These are phyloP conservation scores for Plotosus lineatus DNA, from an alignment of 2,113 vertebrate species.

Conservation along the genomic window DNA sequence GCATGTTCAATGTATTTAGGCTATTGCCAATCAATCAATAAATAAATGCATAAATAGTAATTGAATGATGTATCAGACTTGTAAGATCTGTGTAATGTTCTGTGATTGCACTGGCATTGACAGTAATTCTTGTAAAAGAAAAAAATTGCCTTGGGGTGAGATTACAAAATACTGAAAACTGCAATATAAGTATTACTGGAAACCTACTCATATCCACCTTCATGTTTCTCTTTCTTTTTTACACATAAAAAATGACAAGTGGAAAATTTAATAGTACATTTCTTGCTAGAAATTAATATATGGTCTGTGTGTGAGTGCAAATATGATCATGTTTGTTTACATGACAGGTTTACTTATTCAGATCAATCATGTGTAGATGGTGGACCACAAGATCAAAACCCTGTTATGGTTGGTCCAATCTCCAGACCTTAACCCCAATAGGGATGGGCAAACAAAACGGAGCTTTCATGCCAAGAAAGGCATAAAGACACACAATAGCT, in stretches of 20 bases:
- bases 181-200: background rate
- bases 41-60: background rate
- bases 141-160: background rate
- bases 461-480: no score
- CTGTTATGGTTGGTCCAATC: no score
- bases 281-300: no score
- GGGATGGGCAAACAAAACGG: no score
- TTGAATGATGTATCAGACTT: background rate
- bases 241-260: background rate
- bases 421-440: no score
- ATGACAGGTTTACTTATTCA: no score
- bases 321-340: no score
- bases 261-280: no score
- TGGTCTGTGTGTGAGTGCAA: no score
- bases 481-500: no score
- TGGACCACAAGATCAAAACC: no score
- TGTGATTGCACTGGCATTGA: background rate
- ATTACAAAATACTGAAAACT: background rate
- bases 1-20: background rate
- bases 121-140: background rate
- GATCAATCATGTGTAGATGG: no score
- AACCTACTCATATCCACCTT: background rate
- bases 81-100: background rate
- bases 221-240: background rate
- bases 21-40: background rate